Base-by-base conservation (phyloP, 2,888 invertebrate species). In the Lepidonotus clava region DNA sequence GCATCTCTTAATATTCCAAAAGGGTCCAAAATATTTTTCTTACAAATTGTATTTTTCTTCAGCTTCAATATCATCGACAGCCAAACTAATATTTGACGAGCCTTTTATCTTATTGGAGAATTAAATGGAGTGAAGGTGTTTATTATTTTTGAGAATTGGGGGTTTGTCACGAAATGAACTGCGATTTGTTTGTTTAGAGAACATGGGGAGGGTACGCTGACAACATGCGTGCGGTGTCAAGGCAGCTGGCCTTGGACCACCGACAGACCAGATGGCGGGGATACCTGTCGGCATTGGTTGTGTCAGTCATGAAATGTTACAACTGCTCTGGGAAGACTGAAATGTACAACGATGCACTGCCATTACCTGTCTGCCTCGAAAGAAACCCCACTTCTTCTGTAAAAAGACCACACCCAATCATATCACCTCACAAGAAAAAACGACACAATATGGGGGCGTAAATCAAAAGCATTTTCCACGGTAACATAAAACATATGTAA, bases 261-360 rank as follows among this genome's bases (percentile, higher is more conserved):
- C 38, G 71, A 38, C 71, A 71, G n/a, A 80, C 80, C 80, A 80
- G 80, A 80, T 24, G 80, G 80, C 80, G 32, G 8, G 80, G 80
- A 41, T 80, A 80, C 80, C 80, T 80, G 80, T 80, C 80, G 80
- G 80, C 80, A 80, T 80, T 80, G 80, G 80, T 80, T 80, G 80
- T 80, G 80, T 80, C 80, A 80, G 80, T 80, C 80, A 80, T 80
- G 80, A 80, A 80, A 80, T 80, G 80, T 80, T 80, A 80, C 80
- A 80, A 80, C 80, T 80, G 80, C 80, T 80, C 80, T 46, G 80
- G 80, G 80, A 28, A 80, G 80, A 80, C 80, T 80, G 80, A 80
- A 80, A 80, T 80, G 46, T 80, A 80, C 80, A 80, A 80, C 46
- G 80, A 80, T 80, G 80, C 80, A 80, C 46, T 14, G 24, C 80